Conservation (phyloP, 1,140 invertebrate species). For the Lepeophtheirus salmonis region DNA sequence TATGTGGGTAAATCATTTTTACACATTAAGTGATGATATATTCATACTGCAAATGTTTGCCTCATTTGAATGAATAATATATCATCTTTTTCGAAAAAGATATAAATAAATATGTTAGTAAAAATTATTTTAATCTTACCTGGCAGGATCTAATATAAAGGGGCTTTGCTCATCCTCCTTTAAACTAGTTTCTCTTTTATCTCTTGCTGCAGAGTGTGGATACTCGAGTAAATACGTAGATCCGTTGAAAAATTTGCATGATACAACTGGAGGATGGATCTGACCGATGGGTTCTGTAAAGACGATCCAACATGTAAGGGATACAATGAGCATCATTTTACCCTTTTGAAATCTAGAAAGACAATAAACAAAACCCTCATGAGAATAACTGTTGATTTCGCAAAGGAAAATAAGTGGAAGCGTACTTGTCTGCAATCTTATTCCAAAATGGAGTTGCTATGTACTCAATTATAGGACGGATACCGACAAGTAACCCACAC, state of each 20-base stretch:
- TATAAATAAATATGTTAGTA: no score
- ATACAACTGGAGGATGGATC: constrained; percentile 73
- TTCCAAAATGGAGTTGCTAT: constrained; percentile 96
- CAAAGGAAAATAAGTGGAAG: background rate
- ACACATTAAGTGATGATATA: no score
- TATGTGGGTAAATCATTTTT: no score
- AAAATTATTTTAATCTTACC: constrained; percentile 10
- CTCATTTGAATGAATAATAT: no score
- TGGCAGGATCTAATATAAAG: no score
- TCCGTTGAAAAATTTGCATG: constrained; percentile 59
- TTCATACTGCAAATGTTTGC: no score
- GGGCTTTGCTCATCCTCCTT: no score
- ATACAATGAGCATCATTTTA: constrained; percentile 68
- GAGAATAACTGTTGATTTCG: background rate
- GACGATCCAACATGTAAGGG: constrained; percentile 79
- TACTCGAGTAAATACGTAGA: constrained; percentile 32
- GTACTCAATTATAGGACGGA: constrained; percentile 90
- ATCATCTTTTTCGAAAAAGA: no score
- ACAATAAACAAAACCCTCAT: no score
- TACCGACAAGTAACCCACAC: constrained; percentile 73
- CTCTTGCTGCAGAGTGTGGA: constrained; percentile 17
- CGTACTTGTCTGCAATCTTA: constrained; percentile 65
- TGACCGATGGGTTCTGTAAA: constrained; percentile 89
- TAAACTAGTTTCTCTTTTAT: no score
- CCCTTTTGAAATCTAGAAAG: constrained; percentile 62